phyloP scores from a whole-genome alignment of 2,888 invertebrate genomes.

The Callimorpha dominula region DNA sequence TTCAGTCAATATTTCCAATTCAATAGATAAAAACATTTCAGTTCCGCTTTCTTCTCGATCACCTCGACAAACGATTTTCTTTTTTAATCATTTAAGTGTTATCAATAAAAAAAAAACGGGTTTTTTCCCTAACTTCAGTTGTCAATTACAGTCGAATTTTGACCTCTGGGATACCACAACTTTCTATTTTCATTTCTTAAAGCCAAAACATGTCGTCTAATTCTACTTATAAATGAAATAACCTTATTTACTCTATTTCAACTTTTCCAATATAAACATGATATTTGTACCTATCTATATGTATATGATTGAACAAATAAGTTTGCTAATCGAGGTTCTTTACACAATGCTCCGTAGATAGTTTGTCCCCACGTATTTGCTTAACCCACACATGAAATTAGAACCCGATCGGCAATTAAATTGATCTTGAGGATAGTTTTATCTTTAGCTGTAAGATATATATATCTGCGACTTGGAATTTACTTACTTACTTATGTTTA shows the following conservation, averaged over 20 bases:
- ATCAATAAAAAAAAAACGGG: too few species aligned
- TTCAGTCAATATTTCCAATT: too few species aligned
- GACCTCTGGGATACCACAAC: too few species aligned
- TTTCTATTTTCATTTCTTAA: background rate
- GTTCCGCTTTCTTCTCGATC: too few species aligned
- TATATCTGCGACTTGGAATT: slow-evolving; percentile 5
- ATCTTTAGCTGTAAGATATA: background rate
- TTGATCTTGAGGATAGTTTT: slow-evolving; percentile 5
- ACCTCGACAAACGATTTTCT: too few species aligned
- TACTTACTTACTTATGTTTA: background rate
- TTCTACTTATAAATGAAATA: background rate
- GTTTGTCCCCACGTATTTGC: slow-evolving; percentile 38
- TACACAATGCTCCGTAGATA: slow-evolving; percentile 38
- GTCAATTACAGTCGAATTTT: too few species aligned
- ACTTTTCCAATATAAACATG: slow-evolving; percentile 10
- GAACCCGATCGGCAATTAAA: slow-evolving; percentile 28
- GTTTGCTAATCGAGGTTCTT: slow-evolving; percentile 38
- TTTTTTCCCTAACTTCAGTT: too few species aligned
- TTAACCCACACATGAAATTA: slow-evolving; percentile 43
- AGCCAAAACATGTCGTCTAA: background rate
- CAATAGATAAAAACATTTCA: too few species aligned
- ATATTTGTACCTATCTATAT: background rate
- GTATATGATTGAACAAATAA: slow-evolving; percentile 26
- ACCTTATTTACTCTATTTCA: background rate
- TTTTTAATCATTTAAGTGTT: too few species aligned